Evolutionary conservation across 2,888 invertebrate genomes (phyloP).

Genomic region (Leptopilina syphax): DNA sequence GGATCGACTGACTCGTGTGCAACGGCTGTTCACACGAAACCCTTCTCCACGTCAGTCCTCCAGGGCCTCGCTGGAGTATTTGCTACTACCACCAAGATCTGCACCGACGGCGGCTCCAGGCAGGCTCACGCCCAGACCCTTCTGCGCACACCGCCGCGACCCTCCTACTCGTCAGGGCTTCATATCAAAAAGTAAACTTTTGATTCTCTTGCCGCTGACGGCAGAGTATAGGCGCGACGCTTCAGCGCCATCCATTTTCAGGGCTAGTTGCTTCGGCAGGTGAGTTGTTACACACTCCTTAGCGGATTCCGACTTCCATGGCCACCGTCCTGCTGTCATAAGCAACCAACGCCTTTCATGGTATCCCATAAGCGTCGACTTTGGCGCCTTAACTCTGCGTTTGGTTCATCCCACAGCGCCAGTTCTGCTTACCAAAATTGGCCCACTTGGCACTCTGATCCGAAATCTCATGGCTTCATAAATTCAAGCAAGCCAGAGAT

Average conservation of each 20-base stretch:
- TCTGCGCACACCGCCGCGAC: conserved; percentile 78
- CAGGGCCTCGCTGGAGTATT: too few species aligned
- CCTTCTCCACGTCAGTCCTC: too few species aligned
- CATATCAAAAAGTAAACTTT: conserved; percentile 66
- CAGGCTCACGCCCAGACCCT: conserved; percentile 74
- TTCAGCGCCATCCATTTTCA: conserved; percentile 78
- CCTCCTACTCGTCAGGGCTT: conserved; percentile 82
- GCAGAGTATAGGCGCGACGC: conserved; percentile 1
- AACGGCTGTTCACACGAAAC: too few species aligned
- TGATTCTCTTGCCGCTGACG: too few species aligned
- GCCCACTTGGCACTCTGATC: conserved; percentile 84
- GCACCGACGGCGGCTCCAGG: too few species aligned
- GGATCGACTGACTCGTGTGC: too few species aligned
- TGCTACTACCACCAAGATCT: too few species aligned
- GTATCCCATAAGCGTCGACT: too few species aligned
- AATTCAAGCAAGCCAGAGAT: too few species aligned
- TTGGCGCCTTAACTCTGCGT: too few species aligned
- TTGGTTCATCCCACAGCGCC: conserved; percentile 84
- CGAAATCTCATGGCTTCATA: too few species aligned
- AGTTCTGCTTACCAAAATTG: conserved; percentile 89
- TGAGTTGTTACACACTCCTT: conserved; percentile 79
- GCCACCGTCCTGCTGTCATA: conserved; percentile 84
- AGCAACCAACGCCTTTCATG: conserved; percentile 80
- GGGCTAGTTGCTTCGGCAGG: conserved; percentile 83
- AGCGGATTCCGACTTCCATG: conserved; percentile 84